phyloP scores from a whole-genome alignment of 1,140 invertebrate genomes.

The Pinna nobilis region DNA sequence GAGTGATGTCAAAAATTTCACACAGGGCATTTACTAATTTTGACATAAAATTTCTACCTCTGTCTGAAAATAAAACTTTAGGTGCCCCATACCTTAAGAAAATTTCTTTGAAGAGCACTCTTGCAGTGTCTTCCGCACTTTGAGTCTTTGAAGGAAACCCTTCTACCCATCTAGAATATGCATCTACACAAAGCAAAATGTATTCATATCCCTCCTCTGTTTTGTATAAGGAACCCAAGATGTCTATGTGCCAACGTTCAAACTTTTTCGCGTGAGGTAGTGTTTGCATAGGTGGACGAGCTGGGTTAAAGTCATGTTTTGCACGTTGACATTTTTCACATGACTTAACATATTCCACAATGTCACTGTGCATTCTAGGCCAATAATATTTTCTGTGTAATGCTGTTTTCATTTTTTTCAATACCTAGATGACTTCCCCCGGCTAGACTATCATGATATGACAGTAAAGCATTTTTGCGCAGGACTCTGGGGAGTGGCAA shows the following conservation, averaged over 20 bases:
- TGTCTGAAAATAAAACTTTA: constrained; percentile 32
- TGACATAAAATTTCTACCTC: constrained; percentile 44
- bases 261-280: constrained; percentile 7
- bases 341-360: constrained; percentile 23
- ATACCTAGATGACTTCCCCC: constrained; percentile 37
- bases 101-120: constrained; percentile 45
- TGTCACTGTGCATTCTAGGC: constrained; percentile 37
- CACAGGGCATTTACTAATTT: constrained; percentile 46
- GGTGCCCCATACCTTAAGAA: constrained; percentile 41
- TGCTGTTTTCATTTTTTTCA: constrained; percentile 8
- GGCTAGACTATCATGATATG: constrained; percentile 36
- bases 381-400: constrained; percentile 38
- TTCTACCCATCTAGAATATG: constrained; percentile 43
- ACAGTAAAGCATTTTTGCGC: constrained; percentile 22
- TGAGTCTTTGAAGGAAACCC: constrained; percentile 31
- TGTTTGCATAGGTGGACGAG: constrained; percentile 1
- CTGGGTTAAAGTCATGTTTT: constrained; percentile 5
- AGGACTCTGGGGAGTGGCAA: constrained; percentile 30
- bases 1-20: constrained; percentile 44
- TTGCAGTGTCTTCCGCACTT: constrained; percentile 27
- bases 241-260: constrained; percentile 41
- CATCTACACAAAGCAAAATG: constrained; percentile 44
- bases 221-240: constrained; percentile 37
- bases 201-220: constrained; percentile 39
- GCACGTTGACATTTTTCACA: constrained; percentile 30